Base-by-base conservation (phyloP, 2,888 invertebrate species). In the Athrips mouffetella region DNA sequence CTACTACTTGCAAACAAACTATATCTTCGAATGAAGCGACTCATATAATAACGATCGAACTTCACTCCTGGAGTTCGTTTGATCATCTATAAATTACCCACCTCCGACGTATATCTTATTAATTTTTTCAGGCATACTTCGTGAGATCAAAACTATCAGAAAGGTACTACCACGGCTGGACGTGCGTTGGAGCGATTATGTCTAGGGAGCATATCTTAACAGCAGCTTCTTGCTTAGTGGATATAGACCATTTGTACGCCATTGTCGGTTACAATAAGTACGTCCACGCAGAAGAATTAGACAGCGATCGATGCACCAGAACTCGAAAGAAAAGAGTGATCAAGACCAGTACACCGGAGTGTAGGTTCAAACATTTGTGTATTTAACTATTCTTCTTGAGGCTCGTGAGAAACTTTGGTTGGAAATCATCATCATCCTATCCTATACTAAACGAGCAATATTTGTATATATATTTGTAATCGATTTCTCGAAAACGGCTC, bases 211-310 rank as follows among this genome's bases (percentile, higher is more conserved):
- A 49, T 23, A 52, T 62, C 13, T 11, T 62, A 15, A 64, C 64
- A 0, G 55, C 67, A 4, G 62, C 62, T 2, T 50, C 59, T 0
- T 67, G 67, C 15, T 27, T 67, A 0, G 20, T 46, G 0, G 62
- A 67, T 11, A 53, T 58, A 0, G 35, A 30, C 3, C 45, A 54
- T 15, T 44, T 61, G 3, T 67, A 64, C 37, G 67, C 55, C 5
- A 59, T 67, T n/a, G 59, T 57, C 15, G 67, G 67, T 10, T 67
- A 67, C 41, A 55, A 33, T 6, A 58, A 51, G 10, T 63, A 58
- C 30, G 58, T 65, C 0, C 50, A 31, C n/a, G 18, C 50, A 6
- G 35, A 51, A 11, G 40, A 52, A 2, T 40, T 67, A 6, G 52
- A 61, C 0, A 31, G 23, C 1, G 54, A 67, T 30, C 23, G 39